Percentiles rank a stretch among this genome's conserved stretches.
Conservation (phyloP, 2,888 invertebrate species). For the Leucophenga maculata region DNA sequence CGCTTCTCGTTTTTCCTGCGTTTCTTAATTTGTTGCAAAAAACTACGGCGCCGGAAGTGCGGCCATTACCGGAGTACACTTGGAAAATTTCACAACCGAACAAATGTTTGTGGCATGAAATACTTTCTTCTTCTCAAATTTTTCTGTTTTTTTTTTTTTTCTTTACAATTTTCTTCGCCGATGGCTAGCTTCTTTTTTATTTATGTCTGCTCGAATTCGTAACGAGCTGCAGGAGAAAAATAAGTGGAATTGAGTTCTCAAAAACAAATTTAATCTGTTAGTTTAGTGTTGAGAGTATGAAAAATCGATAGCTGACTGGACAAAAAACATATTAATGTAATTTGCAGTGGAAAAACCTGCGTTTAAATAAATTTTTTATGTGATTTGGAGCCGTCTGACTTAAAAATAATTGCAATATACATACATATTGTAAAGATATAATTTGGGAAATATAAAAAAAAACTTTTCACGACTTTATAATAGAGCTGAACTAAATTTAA, state of each 20-base stretch:
- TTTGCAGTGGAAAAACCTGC: background rate
- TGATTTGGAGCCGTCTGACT: no score
- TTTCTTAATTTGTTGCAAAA: conserved; percentile 13
- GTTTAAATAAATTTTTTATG: conserved; percentile 26
- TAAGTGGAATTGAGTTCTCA: conserved; percentile 6
- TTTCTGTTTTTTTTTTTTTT: background rate
- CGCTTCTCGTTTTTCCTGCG: background rate
- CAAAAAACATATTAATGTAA: background rate
- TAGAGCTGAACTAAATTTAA: no score
- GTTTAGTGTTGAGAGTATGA: background rate
- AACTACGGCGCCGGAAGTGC: background rate
- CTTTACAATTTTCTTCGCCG: background rate
- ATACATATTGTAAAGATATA: no score
- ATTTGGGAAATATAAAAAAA: no score
- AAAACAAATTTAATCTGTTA: conserved; percentile 10
- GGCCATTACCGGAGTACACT: conserved; percentile 9
- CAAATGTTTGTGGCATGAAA: conserved; percentile 19
- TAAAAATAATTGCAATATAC: no score
- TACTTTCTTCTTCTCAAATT: background rate
- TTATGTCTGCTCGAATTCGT: background rate
- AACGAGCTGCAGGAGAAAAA: background rate
- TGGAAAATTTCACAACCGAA: background rate
- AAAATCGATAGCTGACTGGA: conserved; percentile 8
- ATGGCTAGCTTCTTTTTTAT: background rate
- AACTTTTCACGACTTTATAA: no score